Base-by-base conservation (phyloP, 1,140 invertebrate species). In the Aphelenchoides fujianensis region DNA sequence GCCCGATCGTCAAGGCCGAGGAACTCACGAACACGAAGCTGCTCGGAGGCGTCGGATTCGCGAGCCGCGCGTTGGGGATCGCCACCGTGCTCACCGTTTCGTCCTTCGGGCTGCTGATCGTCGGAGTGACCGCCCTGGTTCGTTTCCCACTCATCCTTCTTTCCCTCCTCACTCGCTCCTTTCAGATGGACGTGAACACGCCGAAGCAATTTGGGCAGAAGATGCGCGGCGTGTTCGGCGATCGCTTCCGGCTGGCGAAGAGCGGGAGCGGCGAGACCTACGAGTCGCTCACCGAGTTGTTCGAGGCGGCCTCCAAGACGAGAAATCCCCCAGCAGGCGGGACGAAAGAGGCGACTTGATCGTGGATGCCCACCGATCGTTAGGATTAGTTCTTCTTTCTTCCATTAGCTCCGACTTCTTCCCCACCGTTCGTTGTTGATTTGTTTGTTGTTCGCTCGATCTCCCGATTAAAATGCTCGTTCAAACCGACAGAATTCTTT, bases 41-140 rank as follows among this genome's bases (percentile, higher is more conserved):
- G 12, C 36, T 79, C 5, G 36, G 55, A 31, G 76, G 76, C 28
- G 68, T 71, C 30, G 76, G 71, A 23, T 75, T 80, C 68, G 76
- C 76, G 27, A 36, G 62, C 28, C 69, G 71, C 19, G 73, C 76
- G 23, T 54, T 77, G 19, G 68, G 66, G 23, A 69, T 77, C 27
- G 76, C 76, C 7, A 80, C 76, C 32, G 30, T 77, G 2, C 23
- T 77, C 12, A 74, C 76, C 9, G 68, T 74, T 28, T 77, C 76
- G 7, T 76, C 76, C 5, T 77, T 74, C 34, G 34, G 63, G 5
- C 28, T 71, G 12, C 23, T 80, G 0, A 28, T 77, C 5, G 48
- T 77, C 2, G 67, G 54, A 32, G 53, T 77, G 35, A 64, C 78
- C 19, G 68, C 67, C 53, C 28, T 52, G 3, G n/a, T n/a, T n/a